Base-by-base conservation (phyloP, 2,113 vertebrate species). In the Phrynocephalus versicolor region DNA sequence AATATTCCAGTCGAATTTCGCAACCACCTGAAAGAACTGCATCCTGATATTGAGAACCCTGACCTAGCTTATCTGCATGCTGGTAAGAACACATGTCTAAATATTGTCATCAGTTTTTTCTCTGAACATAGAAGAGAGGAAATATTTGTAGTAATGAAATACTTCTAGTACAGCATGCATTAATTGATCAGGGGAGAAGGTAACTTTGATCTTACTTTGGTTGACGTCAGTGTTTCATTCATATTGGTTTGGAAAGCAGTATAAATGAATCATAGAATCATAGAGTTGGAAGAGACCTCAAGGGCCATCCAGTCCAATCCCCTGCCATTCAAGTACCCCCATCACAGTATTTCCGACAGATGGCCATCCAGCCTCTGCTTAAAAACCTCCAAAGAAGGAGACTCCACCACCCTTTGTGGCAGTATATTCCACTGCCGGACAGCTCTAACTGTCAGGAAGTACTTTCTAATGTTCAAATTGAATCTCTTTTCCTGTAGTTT, bases 51-150 rank as follows among this genome's bases (percentile, higher is more conserved):
- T 3, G 99, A 99, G 93, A 99, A 99, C 90, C 99, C 99, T 1
- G 99, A 99, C 93, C 96, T 99, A 41, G 99, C 99, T 0, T 99
- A 99, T 88, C 89, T 99, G 76, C 98, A 99, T 69, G 98, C 99
- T 88, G 99, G 99, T 99, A 97, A 95, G 94, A 16, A 88, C 18
- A 6, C 81, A 16, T 33, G 35, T 71, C 9, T 39, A 23, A 77
- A 23, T 78, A 23, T 83, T 87, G 33, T 85, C 83, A 82, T 45
- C 39, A 65, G 69, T 83, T 82, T 80, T 67, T 81, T 81, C 82
- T 84, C 88, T 30, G 16, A 65, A 15, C 58, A 55, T 33, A 0
- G 19, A 6, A 1, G 0, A 45, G 9, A 35, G 85, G 58, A 70
- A 37, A 75, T 88, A 6, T 12, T 81, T 14, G 15, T 5, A 71